phyloP scores from a whole-genome alignment of 2,888 invertebrate species.

The Polydrusus pterygomalis region DNA sequence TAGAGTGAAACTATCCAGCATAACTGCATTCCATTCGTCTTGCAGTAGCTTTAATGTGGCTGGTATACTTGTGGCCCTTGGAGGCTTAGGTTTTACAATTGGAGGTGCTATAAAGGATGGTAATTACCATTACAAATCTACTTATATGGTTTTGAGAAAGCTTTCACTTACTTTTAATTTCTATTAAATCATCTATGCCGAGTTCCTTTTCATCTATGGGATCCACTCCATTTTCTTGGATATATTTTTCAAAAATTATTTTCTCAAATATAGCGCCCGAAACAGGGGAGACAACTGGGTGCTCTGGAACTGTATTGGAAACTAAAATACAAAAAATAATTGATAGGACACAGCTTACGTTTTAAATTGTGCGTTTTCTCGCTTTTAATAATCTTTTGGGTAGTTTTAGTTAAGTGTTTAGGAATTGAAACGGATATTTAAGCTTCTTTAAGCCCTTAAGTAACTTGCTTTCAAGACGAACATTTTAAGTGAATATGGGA shows the following conservation, averaged over 20 bases:
- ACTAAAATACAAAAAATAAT: constrained; percentile 78
- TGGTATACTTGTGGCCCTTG: constrained; percentile 98
- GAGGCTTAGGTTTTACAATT: constrained; percentile 96
- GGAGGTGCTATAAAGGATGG: constrained; percentile 80
- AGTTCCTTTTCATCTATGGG: constrained; percentile 95
- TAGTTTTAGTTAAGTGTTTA: no score
- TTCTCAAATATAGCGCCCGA: constrained; percentile 98
- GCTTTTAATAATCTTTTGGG: no score
- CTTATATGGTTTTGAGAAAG: not conserved
- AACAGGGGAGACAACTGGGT: constrained; percentile 95
- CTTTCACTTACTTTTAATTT: constrained; percentile 86
- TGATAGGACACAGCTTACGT: not conserved
- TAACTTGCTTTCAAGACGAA: no score
- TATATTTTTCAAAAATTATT: constrained; percentile 96
- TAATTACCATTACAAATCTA: not conserved
- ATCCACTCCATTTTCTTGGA: constrained; percentile 97
- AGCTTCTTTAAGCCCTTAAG: no score
- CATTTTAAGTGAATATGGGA: no score
- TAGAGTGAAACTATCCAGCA: constrained; percentile 98
- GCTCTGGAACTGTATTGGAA: constrained; percentile 98
- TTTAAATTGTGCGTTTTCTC: no score
- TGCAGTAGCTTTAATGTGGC: constrained; percentile 91
- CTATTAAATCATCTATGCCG: constrained; percentile 90
- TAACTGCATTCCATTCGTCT: constrained; percentile 98
- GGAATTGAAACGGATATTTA: no score